These are phyloP conservation scores for Lycodopsis pacificus DNA, from an alignment of 2,797 vertebrate species.

Conservation along the genomic window DNA sequence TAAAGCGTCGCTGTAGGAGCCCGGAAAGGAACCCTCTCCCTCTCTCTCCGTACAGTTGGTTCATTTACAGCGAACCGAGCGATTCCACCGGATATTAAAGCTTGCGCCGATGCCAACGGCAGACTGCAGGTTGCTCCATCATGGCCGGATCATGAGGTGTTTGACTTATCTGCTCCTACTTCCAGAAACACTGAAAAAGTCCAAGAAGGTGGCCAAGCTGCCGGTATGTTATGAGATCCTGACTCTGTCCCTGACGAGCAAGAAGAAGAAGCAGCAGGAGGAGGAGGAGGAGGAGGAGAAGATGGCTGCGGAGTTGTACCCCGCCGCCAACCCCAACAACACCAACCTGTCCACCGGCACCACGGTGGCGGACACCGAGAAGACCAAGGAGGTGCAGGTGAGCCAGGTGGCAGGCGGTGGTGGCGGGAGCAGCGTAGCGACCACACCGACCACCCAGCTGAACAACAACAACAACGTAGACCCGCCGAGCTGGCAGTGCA, in stretches of 20 bases:
- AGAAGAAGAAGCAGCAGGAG: slow-evolving; percentile 57
- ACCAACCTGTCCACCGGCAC: slow-evolving; percentile 83
- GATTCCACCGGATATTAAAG: slow-evolving; percentile 30
- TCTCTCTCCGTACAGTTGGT: background rate
- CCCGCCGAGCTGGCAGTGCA: slow-evolving; percentile 90
- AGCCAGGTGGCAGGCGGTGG: slow-evolving; percentile 72
- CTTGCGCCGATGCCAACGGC: slow-evolving; percentile 90
- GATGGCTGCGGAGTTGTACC: slow-evolving; percentile 95
- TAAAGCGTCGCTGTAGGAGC: slow-evolving; percentile 22
- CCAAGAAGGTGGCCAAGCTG: slow-evolving; percentile 86
- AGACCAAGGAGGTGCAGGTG: slow-evolving; percentile 85
- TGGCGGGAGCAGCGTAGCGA: slow-evolving; percentile 66
- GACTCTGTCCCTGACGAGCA: slow-evolving; percentile 83
- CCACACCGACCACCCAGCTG: slow-evolving; percentile 84
- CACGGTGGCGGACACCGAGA: slow-evolving; percentile 83
- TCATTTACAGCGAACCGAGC: background rate
- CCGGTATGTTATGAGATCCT: slow-evolving; percentile 89
- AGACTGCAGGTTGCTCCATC: slow-evolving; percentile 87
- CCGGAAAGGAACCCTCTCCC: background rate
- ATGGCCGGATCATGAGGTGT: slow-evolving; percentile 97
- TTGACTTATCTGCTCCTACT: slow-evolving; percentile 93
- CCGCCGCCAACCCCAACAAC: slow-evolving; percentile 82
- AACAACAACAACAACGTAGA: slow-evolving; percentile 95
- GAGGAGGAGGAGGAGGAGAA: slow-evolving; percentile 76
- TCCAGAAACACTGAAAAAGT: slow-evolving; percentile 94